Evolutionary conservation across 2,113 vertebrate genomes (phyloP).

Genomic region (Podarcis cretensis): DNA sequence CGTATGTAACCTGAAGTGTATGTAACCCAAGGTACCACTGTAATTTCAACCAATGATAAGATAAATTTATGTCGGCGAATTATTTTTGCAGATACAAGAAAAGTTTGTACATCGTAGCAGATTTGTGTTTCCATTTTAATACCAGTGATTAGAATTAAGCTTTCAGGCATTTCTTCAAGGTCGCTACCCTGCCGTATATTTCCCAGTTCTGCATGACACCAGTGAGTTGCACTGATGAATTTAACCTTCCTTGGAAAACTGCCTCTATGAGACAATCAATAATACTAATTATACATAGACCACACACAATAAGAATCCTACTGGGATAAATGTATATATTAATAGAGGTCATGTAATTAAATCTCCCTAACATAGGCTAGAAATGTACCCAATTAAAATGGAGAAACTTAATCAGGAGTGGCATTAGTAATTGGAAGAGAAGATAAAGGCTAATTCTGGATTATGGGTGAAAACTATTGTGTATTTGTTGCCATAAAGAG

Average conservation of each 20-base stretch:
- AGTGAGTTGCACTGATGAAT: conserved; percentile 21
- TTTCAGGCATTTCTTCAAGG: not conserved
- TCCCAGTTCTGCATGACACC: not conserved
- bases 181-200: not conserved
- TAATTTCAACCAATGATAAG: not conserved
- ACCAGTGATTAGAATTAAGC: not conserved
- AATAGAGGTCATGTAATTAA: conserved; percentile 8
- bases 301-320: conserved; percentile 26
- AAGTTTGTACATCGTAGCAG: not conserved
- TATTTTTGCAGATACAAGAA: not conserved
- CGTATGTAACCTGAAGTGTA: no score
- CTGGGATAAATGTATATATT: conserved; percentile 28
- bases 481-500: not conserved
- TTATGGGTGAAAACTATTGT: not conserved
- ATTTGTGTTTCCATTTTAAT: conserved; percentile 1
- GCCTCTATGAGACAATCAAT: conserved; percentile 22
- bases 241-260: conserved; percentile 25
- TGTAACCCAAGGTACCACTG: no score
- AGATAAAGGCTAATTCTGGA: conserved; percentile 5
- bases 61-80: not conserved
- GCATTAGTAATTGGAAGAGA: conserved; percentile 5
- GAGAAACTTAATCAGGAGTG: not conserved
- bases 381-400: not conserved
- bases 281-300: conserved; percentile 34
- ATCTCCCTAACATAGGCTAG: not conserved